phyloP scores from a whole-genome alignment of 2,888 invertebrate genomes.

The Caradrina clavipalpis region DNA sequence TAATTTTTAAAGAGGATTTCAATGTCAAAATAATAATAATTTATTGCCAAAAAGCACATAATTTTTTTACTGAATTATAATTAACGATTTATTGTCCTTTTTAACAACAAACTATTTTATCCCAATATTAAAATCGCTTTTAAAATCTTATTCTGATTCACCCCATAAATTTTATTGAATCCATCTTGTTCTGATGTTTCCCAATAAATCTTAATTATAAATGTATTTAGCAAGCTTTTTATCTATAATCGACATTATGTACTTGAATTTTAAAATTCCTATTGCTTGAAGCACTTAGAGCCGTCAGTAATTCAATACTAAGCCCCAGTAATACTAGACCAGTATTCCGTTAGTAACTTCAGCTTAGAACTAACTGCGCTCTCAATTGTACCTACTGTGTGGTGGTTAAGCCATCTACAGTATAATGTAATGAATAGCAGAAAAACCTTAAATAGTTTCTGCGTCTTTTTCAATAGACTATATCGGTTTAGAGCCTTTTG shows the following conservation, averaged over 20 bases:
- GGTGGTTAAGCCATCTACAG: slow-evolving; percentile 18
- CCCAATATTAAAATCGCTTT: too few relatives aligned
- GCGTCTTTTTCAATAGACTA: neutral
- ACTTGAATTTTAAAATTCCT: neutral
- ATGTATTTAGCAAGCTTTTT: too few relatives aligned
- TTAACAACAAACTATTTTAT: too few relatives aligned
- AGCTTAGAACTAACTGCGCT: slow-evolving; percentile 26
- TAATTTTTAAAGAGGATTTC: too few relatives aligned
- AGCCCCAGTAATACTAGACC: neutral
- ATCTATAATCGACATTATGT: neutral
- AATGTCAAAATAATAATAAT: too few relatives aligned
- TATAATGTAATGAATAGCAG: slow-evolving; percentile 2
- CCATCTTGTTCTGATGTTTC: too few relatives aligned
- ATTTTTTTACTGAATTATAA: too few relatives aligned
- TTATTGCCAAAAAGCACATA: too few relatives aligned
- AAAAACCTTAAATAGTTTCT: neutral
- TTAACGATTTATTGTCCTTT: too few relatives aligned
- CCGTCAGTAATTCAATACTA: neutral
- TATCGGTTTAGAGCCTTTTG: neutral
- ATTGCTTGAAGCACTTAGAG: neutral
- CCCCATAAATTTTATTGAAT: too few relatives aligned
- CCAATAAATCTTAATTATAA: too few relatives aligned
- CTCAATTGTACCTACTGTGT: slow-evolving; percentile 3
- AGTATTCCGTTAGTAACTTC: slow-evolving; percentile 6
- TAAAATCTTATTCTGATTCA: too few relatives aligned